Evolutionary conservation across 1,140 invertebrate species (phyloP).

Genomic region (Piezodorus guildinii): DNA sequence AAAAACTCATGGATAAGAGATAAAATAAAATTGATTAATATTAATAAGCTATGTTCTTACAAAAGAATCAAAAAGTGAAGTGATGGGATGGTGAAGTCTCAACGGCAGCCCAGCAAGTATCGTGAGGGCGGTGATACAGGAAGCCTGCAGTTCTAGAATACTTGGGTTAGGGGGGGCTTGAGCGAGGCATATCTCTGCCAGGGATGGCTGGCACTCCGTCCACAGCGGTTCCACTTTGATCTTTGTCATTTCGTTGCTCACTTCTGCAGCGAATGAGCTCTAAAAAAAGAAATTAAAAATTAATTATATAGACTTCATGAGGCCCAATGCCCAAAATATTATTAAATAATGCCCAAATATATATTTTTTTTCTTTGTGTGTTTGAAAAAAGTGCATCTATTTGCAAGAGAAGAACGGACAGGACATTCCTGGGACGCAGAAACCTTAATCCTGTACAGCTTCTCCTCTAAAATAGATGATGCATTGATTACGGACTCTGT

Average conservation of each 20-base stretch:
- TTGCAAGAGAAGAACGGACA: no score
- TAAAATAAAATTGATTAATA: no score
- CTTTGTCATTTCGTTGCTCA: conserved; percentile 3
- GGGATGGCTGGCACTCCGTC: conserved; percentile 38
- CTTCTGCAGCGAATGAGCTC: conserved; percentile 9
- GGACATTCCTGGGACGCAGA: no score
- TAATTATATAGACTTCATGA: no score
- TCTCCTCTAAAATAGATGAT: no score
- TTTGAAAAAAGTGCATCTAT: no score
- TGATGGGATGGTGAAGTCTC: conserved; percentile 57
- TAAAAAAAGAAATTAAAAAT: not conserved
- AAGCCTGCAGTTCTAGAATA: conserved; percentile 47
- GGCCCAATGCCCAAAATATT: no score
- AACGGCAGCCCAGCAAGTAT: conserved; percentile 68
- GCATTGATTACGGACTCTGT: no score
- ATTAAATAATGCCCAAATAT: no score
- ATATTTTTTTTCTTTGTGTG: no score
- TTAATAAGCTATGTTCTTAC: conserved; percentile 31
- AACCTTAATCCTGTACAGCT: no score
- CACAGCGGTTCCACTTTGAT: conserved; percentile 41
- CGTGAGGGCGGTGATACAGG: conserved; percentile 50
- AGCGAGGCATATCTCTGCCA: conserved; percentile 64
- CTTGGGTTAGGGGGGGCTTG: conserved; percentile 55
- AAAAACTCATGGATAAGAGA: no score
- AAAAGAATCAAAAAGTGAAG: conserved; percentile 62